Base-by-base conservation (phyloP, 2,797 vertebrate genomes). In the Leptodactylus fallax region DNA sequence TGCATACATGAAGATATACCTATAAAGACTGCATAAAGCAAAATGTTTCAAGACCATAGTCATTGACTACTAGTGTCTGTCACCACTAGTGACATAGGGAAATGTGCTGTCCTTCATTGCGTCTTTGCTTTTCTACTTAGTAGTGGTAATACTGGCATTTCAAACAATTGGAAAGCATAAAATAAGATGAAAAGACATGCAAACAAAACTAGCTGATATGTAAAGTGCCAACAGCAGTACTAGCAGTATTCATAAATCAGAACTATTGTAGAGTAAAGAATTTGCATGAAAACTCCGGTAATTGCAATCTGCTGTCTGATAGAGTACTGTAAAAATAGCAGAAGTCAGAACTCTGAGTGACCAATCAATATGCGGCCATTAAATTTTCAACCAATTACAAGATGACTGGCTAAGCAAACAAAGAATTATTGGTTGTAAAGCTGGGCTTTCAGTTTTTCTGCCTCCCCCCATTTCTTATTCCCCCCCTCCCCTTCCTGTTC, bases 321-420 rank as follows among this genome's bases (percentile, higher is more conserved):
- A 92, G 93, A 91, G 87, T 91, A 94, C 93, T 93, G 92, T 94
- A 92, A 92, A 93, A 94, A 94, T 53, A 93, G 92, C 91, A 93
- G 91, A 84, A 87, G 93, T 92, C 92, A 95, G 94, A 84, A 88
- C 90, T 92, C 91, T 93, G 92, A 91, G 93, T 93, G 93, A 93
- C 96, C 96, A 97, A 97, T 97, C 95, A 94, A 94, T 92, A 91
- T 92, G 91, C 94, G 93, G 91, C 94, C 93, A 93, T 95, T 95
- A 94, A 94, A 95, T 95, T 96, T 94, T 94, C 88, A 93, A 92
- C 95, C 96, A 97, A 98, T 98, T 97, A 97, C 95, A 94, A 93
- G 91, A 93, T 94, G 96, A 97, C 96, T 95, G 95, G 95, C 95
- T 97, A 96, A 96, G 95, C 96, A 98, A 98, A 97, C 97, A 97